phyloP scores from a whole-genome alignment of 37 sponge, comb jelly and placozoan species.

The Halichondria panicea region DNA sequence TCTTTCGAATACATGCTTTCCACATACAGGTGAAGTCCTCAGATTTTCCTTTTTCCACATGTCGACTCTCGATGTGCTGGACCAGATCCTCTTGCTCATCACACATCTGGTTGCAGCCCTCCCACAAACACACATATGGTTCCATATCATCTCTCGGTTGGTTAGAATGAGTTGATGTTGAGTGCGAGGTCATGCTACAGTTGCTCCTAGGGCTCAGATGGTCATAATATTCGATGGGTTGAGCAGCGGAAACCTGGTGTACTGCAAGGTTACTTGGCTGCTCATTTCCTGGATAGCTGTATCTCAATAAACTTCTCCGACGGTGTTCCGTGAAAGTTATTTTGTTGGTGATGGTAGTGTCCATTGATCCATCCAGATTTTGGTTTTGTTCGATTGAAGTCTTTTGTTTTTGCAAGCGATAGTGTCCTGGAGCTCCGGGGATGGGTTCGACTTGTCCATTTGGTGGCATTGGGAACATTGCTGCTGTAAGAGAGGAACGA shows the following conservation, averaged over 20 bases:
- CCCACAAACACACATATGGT: constrained; percentile 69
- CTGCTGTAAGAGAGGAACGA: constrained; percentile 39
- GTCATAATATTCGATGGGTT: constrained; percentile 24
- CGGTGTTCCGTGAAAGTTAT: constrained; percentile 49
- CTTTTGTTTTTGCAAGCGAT: constrained; percentile 32
- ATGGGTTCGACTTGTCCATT: too few relatives aligned
- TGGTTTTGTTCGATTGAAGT: constrained; percentile 62
- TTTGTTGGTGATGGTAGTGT: constrained; percentile 71
- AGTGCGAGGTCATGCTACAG: neutral
- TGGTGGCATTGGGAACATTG: constrained; percentile 2
- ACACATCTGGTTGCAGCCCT: constrained; percentile 58
- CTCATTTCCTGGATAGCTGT: too few relatives aligned
- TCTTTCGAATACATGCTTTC: constrained; percentile 67
- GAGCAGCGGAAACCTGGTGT: neutral
- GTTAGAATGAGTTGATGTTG: neutral
- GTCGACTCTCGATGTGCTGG: constrained; percentile 81
- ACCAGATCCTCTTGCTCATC: constrained; percentile 77
- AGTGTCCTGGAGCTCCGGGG: constrained; percentile 13
- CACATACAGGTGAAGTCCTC: constrained; percentile 82
- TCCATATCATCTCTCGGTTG: constrained; percentile 10
- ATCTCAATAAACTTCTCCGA: too few relatives aligned
- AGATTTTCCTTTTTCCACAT: constrained; percentile 72
- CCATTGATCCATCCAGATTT: constrained; percentile 25
- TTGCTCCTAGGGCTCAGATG: constrained; percentile 1
- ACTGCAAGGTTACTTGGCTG: too few relatives aligned